Base-by-base conservation (phyloP, 2,797 vertebrate genomes). In the Remorina albescens region DNA sequence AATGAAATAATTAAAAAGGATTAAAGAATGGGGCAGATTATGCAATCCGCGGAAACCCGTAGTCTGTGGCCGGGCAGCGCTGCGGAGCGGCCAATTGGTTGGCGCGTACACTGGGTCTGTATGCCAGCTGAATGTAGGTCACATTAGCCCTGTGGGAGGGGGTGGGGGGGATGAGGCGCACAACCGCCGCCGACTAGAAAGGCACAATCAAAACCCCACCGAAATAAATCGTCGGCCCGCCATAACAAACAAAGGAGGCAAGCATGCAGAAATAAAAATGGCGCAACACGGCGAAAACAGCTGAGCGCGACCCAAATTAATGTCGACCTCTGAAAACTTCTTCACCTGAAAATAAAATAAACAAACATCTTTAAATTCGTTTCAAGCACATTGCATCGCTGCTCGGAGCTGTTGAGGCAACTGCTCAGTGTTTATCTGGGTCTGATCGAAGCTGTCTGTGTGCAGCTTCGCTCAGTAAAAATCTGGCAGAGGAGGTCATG, bases 101-200 rank as follows among this genome's bases (percentile, higher is more conserved):
- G 88, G 87, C 82, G 67, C 55, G 63, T 78, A 69, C 84, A 67
- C 71, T 72, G 85, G 82, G 84, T 90, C 76, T 90, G 68, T 81
- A 56, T 91, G 90, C 91, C 91, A 91, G 88, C 67, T 46, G 81
- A 93, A 95, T 95, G 93, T 95, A 94, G 94, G 94, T 95, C 94
- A 95, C 86, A 76, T 76, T 78, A 82, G 85, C 84, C 80, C 88
- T 49, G 74, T 56, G 74, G 74, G 83, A 67, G 76, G 77, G n/a
- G n/a, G n/a, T n/a, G n/a, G n/a, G n/a, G 11, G 53, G 25, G 21
- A 34, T 41, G 72, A 44, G 60, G 61, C 32, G 73, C 79, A 78
- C 74, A 62, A 65, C 67, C 66, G 68, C 71, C 53, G 36, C 59
- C 71, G 78, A 75, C 75, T 80, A 53, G 61, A 71, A 83, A 77